These are phyloP conservation scores for Bombus waltoni DNA, from an alignment of 1,140 invertebrate genomes.

Conservation along the genomic window DNA sequence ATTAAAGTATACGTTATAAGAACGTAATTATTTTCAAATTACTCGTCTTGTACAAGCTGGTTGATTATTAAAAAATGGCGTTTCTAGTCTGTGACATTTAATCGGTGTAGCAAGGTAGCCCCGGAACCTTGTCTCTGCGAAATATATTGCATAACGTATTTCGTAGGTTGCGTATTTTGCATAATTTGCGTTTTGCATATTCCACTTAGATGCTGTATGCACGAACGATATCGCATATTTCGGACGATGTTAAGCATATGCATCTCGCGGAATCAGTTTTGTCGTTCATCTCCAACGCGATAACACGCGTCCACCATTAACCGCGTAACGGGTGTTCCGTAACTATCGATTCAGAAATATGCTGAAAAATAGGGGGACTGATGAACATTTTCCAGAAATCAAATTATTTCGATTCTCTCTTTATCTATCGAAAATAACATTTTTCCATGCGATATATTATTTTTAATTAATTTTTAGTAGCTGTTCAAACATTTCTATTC, in stretches of 20 bases:
- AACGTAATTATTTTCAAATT: not conserved
- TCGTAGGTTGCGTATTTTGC: conserved; percentile 1
- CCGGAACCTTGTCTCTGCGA: not conserved
- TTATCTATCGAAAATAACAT: not conserved
- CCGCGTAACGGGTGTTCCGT: not conserved
- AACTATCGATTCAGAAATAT: not conserved
- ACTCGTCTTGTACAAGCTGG: too few species aligned
- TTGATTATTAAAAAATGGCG: not conserved
- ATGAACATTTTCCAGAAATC: not conserved
- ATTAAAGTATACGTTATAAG: too few species aligned
- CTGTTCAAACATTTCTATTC: too few species aligned
- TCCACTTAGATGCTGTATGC: conserved; percentile 11
- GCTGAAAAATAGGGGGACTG: too few species aligned
- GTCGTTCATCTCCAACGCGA: conserved; percentile 2
- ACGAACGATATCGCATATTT: conserved; percentile 17
- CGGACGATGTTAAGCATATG: conserved; percentile 7
- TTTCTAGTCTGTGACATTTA: not conserved
- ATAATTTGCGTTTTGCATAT: conserved; percentile 33
- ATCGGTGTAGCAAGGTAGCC: not conserved
- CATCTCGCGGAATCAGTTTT: conserved; percentile 12
- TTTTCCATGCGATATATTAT: too few species aligned
- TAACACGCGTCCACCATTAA: not conserved
- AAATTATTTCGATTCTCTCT: not conserved
- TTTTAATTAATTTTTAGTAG: not conserved
- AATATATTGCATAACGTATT: conserved; percentile 13